Percentiles rank a stretch among this genome's conserved stretches.
Evolutionary conservation across 2,797 vertebrate species (phyloP).

Genomic region (Labeo calbasu): DNA sequence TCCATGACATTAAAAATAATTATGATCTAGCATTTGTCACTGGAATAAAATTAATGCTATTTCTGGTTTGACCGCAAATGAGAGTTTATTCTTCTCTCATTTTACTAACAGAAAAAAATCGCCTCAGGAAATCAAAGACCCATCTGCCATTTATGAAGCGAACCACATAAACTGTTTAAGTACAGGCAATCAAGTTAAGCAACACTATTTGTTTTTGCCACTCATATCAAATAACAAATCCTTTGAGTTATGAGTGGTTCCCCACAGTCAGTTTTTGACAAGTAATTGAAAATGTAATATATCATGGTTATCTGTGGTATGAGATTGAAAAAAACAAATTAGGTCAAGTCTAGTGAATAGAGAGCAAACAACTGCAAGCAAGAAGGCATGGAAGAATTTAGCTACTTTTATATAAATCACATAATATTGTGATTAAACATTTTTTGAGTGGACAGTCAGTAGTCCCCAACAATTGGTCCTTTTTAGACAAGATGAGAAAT

Average conservation of each 20-base stretch:
- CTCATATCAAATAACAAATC: slow-evolving; percentile 39
- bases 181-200: slow-evolving; percentile 22
- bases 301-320: slow-evolving; percentile 8
- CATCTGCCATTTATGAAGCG: slow-evolving; percentile 41
- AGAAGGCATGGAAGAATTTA: neutral
- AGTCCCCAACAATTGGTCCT: neutral
- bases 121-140: slow-evolving; percentile 43
- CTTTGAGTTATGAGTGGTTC: slow-evolving; percentile 39
- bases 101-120: slow-evolving; percentile 13
- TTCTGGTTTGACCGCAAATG: neutral
- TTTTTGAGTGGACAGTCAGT: neutral
- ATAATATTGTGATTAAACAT: neutral
- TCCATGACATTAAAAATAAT: slow-evolving; percentile 26
- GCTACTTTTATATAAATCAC: neutral
- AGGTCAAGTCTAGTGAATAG: neutral
- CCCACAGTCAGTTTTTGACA: slow-evolving; percentile 3
- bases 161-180: slow-evolving; percentile 33
- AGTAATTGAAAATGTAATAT: slow-evolving; percentile 22
- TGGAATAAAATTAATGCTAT: neutral
- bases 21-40: slow-evolving; percentile 27
- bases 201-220: slow-evolving; percentile 22
- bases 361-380: neutral
- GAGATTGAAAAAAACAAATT: neutral
- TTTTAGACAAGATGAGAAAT: neutral
- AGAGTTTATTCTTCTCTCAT: slow-evolving; percentile 1